A percentile compares a stretch with the other conserved stretches of the same genome.
Evolutionary conservation across 2,113 vertebrate genomes (phyloP).

Genomic region (Theristicus caerulescens): DNA sequence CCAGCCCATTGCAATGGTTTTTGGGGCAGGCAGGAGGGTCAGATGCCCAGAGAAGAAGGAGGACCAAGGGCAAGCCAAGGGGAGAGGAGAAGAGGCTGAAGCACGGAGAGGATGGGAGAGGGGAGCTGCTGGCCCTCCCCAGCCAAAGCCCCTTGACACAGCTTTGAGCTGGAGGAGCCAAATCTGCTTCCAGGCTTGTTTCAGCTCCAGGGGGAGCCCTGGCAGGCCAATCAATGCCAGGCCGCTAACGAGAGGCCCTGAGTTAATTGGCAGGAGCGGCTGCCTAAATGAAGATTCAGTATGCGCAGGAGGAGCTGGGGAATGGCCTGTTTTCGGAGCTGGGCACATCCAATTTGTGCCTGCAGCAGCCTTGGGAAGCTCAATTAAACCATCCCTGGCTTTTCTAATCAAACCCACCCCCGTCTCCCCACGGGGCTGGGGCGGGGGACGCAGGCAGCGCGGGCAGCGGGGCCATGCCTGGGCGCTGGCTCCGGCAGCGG

Average conservation of each 20-base stretch:
- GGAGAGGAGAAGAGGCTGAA: background rate
- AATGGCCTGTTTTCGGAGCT: background rate
- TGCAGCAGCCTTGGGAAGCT: background rate
- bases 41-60: background rate
- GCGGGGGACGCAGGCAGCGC: background rate
- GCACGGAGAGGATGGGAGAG: background rate
- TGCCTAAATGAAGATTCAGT: background rate
- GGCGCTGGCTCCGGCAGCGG: background rate
- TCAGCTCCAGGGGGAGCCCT: background rate
- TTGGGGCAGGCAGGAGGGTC: background rate
- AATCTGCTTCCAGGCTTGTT: background rate
- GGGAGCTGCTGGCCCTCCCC: background rate
- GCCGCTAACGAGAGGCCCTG: background rate
- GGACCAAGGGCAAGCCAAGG: background rate
- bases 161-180: background rate
- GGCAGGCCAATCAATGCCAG: background rate
- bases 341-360: background rate
- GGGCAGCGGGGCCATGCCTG: background rate
- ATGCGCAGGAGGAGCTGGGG: background rate
- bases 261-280: background rate
- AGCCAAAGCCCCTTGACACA: background rate
- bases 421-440: rapidly evolving
- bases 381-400: background rate
- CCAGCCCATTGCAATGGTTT: rapidly evolving
- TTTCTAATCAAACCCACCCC: background rate